Base-by-base conservation (phyloP, 2,888 invertebrate species). In the Opisthograptis luteolata region DNA sequence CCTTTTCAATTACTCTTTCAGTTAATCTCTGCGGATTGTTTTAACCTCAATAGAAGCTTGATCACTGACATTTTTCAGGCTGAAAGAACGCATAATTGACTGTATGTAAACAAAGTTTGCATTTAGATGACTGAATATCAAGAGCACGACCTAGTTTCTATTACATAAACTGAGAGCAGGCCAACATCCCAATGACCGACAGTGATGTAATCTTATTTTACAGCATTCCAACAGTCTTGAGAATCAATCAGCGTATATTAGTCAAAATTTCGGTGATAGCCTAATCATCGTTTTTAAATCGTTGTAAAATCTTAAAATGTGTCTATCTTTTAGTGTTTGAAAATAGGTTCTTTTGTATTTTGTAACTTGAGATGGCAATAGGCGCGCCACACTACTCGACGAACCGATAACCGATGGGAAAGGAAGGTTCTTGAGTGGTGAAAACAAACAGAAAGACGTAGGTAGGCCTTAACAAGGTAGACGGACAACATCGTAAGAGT, bases 121-220 rank as follows among this genome's bases (percentile, higher is more conserved):
- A 40, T 48, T 48, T 52, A 56, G 36, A 47, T 51, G 40, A 55
- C 59, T 65, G 63, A 62, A 61, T 54, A 62, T 62, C 63, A 52
- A 60, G 64, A 62, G 65, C 60, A 42, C 54, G 66, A 60, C 64
- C 70, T 61, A 71, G 51, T 66, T 73, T 56, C 55, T 58, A 62
- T 76, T 77, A 77, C 67, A 73, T 77, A 75, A 76, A 70, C 62
- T 55, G 54, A 61, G 50, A 55, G 55, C 60, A 65, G 67, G 62
- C 64, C 64, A 65, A 66, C 59, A 63, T 48, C 66, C 70, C 60
- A 66, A 57, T 73, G 71, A 76, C 76, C 81, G 64, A 71, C 67
- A 75, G 66, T 64, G 58, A 68, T 68, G 56, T 58, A 58, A 79
- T 76, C 37, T 51, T 27, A 41, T 43, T 34, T 49, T 37, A 55